Percentiles rank a stretch among this genome's conserved stretches.
Conservation (phyloP, 2,797 vertebrate species). For the Danio jaintianensis region DNA sequence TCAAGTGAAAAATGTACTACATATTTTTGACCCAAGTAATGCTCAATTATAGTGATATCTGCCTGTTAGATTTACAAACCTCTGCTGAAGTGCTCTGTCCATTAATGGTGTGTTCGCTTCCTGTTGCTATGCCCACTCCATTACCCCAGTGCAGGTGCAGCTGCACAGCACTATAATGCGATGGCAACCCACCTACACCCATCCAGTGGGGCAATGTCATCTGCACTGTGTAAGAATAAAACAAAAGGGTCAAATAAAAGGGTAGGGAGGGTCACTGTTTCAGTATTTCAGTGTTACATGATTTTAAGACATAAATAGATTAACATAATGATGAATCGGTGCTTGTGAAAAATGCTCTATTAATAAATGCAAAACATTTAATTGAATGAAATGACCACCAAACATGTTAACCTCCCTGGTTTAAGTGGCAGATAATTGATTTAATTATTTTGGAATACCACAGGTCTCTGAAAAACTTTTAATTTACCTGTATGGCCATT, state of each 20-base stretch:
- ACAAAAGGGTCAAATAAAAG: background rate
- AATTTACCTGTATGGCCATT: constrained; percentile 91
- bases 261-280: background rate
- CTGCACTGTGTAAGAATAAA: constrained; percentile 71
- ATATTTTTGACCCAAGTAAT: too few relatives aligned
- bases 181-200: constrained; percentile 82
- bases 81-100: constrained; percentile 82
- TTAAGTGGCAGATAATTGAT: background rate
- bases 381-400: too few relatives aligned
- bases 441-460: background rate
- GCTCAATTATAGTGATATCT: too few relatives aligned
- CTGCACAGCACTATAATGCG: constrained; percentile 81
- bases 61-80: constrained; percentile 71
- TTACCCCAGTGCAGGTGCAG: constrained; percentile 93
- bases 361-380: too few relatives aligned
- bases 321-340: too few relatives aligned
- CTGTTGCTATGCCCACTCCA: constrained; percentile 64
- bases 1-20: too few relatives aligned
- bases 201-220: constrained; percentile 84
- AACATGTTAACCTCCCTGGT: too few relatives aligned
- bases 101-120: constrained; percentile 89
- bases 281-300: background rate
- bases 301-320: background rate
- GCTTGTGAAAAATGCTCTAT: too few relatives aligned
- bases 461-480: background rate